phyloP scores from a whole-genome alignment of 1,140 invertebrate species.

The Rhyacophila brunnea region DNA sequence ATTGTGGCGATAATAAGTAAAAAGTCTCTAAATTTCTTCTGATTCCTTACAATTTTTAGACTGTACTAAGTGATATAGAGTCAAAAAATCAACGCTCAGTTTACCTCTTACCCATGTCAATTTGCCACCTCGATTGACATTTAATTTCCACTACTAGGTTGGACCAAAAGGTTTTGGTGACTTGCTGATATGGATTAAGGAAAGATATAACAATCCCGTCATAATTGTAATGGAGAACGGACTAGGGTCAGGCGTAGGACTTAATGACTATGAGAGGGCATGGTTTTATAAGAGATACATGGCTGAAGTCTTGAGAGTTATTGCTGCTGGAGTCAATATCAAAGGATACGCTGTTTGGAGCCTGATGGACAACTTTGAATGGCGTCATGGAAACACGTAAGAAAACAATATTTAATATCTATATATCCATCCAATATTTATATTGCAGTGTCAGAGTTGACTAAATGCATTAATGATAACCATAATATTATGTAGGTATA shows the following conservation, averaged over 20 bases:
- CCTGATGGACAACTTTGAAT: constrained; percentile 66
- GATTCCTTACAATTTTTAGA: too few relatives aligned
- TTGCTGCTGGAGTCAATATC: constrained; percentile 39
- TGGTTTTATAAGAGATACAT: constrained; percentile 36
- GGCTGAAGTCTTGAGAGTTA: constrained; percentile 29
- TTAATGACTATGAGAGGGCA: constrained; percentile 55
- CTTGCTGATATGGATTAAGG: constrained; percentile 55
- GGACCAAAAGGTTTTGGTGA: constrained; percentile 44
- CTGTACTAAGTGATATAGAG: too few relatives aligned
- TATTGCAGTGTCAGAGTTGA: too few relatives aligned
- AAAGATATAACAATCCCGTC: constrained; percentile 57
- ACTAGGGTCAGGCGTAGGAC: constrained; percentile 49
- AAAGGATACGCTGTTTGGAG: constrained; percentile 61
- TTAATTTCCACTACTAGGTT: constrained; percentile 39
- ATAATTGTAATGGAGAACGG: constrained; percentile 70
- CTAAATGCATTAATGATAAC: too few relatives aligned
- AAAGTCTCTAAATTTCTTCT: too few relatives aligned
- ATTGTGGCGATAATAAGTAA: too few relatives aligned
- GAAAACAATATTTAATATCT: too few relatives aligned
- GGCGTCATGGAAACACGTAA: constrained; percentile 49
- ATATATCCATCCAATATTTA: too few relatives aligned
- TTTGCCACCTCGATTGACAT: too few relatives aligned
- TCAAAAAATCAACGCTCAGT: too few relatives aligned
- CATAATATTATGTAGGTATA: too few relatives aligned
- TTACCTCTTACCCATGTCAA: too few relatives aligned